Evolutionary conservation across 2,113 vertebrate species (phyloP).

Genomic region (Pampusana beccarii): DNA sequence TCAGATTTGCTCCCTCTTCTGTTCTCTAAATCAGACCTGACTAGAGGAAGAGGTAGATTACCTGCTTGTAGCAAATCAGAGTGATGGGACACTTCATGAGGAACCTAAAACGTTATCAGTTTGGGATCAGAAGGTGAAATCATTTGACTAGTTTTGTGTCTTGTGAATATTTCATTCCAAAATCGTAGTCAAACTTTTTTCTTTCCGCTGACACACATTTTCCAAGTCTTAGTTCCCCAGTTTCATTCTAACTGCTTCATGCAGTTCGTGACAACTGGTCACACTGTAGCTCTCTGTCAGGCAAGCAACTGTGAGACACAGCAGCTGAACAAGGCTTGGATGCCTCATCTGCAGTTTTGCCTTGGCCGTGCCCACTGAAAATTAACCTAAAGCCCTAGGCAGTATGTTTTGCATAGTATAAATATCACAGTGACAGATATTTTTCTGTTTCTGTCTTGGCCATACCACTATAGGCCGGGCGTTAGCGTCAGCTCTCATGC

Average conservation of each 20-base stretch:
- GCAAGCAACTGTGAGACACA: background rate
- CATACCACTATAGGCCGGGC: conserved; percentile 72
- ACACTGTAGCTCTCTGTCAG: background rate
- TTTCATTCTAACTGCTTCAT: background rate
- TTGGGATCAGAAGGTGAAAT: background rate
- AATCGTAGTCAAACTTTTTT: background rate
- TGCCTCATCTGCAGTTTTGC: background rate
- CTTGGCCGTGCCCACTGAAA: background rate
- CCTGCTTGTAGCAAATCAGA: background rate
- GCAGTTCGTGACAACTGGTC: background rate
- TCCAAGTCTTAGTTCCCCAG: background rate
- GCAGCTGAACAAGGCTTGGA: background rate
- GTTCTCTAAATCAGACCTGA: background rate
- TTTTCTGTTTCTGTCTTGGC: background rate
- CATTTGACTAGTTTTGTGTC: background rate
- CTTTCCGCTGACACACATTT: background rate
- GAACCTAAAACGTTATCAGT: background rate
- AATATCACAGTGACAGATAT: background rate
- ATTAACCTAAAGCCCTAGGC: background rate
- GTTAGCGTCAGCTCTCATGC: background rate
- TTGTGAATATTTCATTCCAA: background rate
- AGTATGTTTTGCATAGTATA: background rate
- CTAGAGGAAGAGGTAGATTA: background rate
- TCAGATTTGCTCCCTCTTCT: background rate
- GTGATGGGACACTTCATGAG: background rate